These are phyloP conservation scores for Cotesia vestalis DNA, from an alignment of 1,140 invertebrate genomes.

Conservation along the genomic window DNA sequence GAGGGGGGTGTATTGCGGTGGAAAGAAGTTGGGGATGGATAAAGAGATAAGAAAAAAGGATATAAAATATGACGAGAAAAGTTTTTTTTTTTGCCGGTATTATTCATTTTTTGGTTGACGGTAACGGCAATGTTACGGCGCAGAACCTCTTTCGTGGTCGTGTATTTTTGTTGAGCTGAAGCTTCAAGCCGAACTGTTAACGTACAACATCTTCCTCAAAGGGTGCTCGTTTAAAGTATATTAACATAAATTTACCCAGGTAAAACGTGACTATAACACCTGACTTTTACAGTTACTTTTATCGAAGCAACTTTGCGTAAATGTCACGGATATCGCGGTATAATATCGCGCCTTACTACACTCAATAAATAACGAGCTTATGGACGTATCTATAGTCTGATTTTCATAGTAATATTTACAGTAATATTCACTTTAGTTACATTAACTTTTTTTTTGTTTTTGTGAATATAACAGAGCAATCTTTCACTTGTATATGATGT, in stretches of 20 bases:
- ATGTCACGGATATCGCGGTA: conserved; percentile 39
- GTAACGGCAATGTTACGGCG: too few species aligned
- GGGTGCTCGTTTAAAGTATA: conserved; percentile 48
- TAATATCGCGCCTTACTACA: conserved; percentile 36
- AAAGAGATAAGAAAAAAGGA: not conserved
- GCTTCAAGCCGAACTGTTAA: not conserved
- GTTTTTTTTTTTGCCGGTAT: not conserved
- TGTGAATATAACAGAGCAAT: too few species aligned
- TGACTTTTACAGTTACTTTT: conserved; percentile 60
- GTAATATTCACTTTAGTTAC: too few species aligned
- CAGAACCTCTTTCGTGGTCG: not conserved
- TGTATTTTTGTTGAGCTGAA: not conserved
- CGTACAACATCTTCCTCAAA: conserved; percentile 44
- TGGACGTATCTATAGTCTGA: not conserved
- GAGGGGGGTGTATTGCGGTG: not conserved
- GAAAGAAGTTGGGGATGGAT: not conserved
- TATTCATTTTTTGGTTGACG: too few species aligned
- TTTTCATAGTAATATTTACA: not conserved
- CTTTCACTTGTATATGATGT: too few species aligned
- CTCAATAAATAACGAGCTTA: not conserved
- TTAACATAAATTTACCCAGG: conserved; percentile 58
- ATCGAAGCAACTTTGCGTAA: conserved; percentile 52
- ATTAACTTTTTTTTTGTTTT: not conserved
- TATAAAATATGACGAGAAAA: not conserved
- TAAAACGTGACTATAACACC: conserved; percentile 52